phyloP scores from a whole-genome alignment of 2,797 vertebrate species.

The Karalla daura region DNA sequence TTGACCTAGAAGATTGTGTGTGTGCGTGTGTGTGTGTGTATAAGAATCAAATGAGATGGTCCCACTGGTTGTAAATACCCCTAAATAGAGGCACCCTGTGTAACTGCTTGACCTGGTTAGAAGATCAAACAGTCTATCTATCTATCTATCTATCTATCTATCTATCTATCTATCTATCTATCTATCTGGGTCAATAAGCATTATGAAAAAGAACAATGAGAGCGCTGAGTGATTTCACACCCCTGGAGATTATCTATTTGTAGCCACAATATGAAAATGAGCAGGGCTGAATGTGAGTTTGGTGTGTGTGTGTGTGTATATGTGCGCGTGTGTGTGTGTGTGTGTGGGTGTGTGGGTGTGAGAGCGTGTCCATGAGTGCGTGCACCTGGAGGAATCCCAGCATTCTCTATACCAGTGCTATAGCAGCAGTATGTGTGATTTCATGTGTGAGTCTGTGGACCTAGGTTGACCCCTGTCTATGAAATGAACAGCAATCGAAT shows the following conservation, averaged over 20 bases:
- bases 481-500: constrained; percentile 10
- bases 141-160: too few species aligned
- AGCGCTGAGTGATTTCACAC: constrained; percentile 45
- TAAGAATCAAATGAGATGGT: constrained; percentile 26
- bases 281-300: constrained; percentile 9
- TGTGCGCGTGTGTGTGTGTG: not conserved
- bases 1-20: constrained; percentile 55
- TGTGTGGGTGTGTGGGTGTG: not conserved
- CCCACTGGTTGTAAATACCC: constrained; percentile 41
- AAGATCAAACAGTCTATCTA: not conserved
- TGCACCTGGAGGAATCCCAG: constrained; percentile 9
- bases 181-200: constrained; percentile 47
- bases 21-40: constrained; percentile 7
- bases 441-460: not conserved
- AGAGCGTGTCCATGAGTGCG: not conserved
- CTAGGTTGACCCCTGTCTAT: constrained; percentile 9
- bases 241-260: constrained; percentile 61
- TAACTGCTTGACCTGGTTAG: constrained; percentile 40
- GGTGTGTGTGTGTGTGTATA: not conserved
- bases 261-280: constrained; percentile 58
- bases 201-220: constrained; percentile 44
- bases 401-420: constrained; percentile 4
- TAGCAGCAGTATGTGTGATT: not conserved
- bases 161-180: constrained; percentile 39
- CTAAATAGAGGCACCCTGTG: constrained; percentile 42